Evolutionary conservation across 2,797 vertebrate genomes (phyloP), one percentile per base, ranked within the genome.

Genomic region (Crypturellus tataupa): DNA sequence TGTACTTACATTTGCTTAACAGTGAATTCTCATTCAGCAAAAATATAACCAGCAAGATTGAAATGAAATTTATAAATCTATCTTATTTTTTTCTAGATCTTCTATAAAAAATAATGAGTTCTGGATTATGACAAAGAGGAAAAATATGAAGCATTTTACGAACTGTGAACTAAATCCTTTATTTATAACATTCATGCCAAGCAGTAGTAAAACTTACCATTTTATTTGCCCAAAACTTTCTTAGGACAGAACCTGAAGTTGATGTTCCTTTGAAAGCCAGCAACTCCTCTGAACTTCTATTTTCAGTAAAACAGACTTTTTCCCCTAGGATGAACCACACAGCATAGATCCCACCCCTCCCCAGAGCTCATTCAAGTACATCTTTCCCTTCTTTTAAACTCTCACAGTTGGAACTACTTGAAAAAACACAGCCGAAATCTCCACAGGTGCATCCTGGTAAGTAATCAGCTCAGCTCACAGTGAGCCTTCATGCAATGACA

Each of bases 341-440:
- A 72, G 44, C 49, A 56, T 0, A 49, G 40, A 90, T 72, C 33
- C 69, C 65, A 58, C n/a, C 37, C 27, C 39, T 80, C 62, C 67
- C 79, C 59, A 20, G 65, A 78, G 75, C 42, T 87, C 75, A 70
- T 81, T 73, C 51, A 42, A 75, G 42, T 58, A 39, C 18, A 27
- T 78, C 51, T 53, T 73, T 56, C 55, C 80, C 35, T 33, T 84
- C 62, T 75, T 87, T 73, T 39, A 64, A 69, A 72, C 51, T 80
- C 70, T 89, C 37, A 35, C 35, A 62, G 10, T 6, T 24, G 21
- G 44, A 90, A 89, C 44, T 44, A 58, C 33, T 67, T 71, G 31
- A 85, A 62, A 75, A 94, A 87, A 67, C 44, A 80, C 31, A 82
- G 27, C 8, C 83, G 85, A 82, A 85, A 73, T 58, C 60, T 75